phyloP scores from a whole-genome alignment of 2,113 vertebrate species.

The Caracal caracal region DNA sequence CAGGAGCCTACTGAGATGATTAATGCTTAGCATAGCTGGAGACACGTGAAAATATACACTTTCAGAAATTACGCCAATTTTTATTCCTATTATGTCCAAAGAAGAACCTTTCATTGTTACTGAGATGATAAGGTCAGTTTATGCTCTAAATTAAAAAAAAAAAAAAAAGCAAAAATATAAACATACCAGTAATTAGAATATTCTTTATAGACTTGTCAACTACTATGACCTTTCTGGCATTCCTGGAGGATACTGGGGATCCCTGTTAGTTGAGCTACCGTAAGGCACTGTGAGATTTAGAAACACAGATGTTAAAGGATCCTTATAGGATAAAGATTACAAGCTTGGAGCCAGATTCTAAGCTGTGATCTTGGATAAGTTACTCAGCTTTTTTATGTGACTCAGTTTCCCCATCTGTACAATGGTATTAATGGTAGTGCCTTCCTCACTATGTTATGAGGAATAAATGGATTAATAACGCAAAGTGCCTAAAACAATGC shows the following conservation, averaged over 20 bases:
- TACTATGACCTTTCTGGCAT: neutral
- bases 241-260: neutral
- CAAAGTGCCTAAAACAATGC: neutral
- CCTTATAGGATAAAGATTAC: neutral
- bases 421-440: neutral
- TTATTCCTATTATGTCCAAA: neutral
- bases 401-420: slow-evolving; percentile 37
- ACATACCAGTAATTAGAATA: neutral
- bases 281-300: neutral
- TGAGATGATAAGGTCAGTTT: neutral
- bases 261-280: neutral
- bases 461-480: neutral
- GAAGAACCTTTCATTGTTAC: neutral
- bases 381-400: neutral
- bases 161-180: neutral
- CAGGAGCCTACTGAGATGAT: neutral
- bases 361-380: neutral
- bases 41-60: neutral
- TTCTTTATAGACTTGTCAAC: neutral
- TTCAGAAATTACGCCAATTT: neutral
- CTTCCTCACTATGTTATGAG: neutral
- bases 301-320: neutral
- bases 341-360: neutral
- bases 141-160: neutral
- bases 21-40: neutral